Evolutionary conservation across 2,113 vertebrate genomes (phyloP).

Genomic region (Nymphicus hollandicus): DNA sequence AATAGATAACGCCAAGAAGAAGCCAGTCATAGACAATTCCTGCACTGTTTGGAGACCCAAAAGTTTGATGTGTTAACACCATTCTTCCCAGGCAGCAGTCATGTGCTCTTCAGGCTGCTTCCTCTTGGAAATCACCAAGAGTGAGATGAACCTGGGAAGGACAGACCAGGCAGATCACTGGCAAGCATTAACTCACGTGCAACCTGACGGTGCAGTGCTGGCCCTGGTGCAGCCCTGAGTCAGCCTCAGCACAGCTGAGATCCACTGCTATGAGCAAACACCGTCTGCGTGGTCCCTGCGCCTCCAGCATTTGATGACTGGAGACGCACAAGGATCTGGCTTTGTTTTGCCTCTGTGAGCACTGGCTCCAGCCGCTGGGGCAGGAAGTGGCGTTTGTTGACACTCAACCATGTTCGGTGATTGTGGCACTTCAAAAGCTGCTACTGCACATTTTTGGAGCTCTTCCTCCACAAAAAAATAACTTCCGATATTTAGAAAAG

Average conservation of each 20-base stretch:
- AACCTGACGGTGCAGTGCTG: neutral
- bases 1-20: accelerated
- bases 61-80: neutral
- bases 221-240: neutral
- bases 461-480: neutral
- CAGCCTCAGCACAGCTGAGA: neutral
- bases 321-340: neutral
- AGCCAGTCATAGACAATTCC: neutral
- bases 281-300: neutral
- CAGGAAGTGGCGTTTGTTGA: neutral
- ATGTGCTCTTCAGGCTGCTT: neutral
- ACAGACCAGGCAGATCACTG: neutral
- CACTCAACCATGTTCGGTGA: neutral
- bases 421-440: neutral
- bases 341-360: neutral
- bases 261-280: neutral
- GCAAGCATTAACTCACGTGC: neutral
- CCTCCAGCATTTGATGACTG: neutral
- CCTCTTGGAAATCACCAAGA: neutral
- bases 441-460: neutral
- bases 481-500: neutral
- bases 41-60: neutral
- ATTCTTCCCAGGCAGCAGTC: neutral
- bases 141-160: neutral
- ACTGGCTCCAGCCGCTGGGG: neutral